Conservation (phyloP, 2,113 vertebrate genomes). For the Pachycephala philippinensis region DNA sequence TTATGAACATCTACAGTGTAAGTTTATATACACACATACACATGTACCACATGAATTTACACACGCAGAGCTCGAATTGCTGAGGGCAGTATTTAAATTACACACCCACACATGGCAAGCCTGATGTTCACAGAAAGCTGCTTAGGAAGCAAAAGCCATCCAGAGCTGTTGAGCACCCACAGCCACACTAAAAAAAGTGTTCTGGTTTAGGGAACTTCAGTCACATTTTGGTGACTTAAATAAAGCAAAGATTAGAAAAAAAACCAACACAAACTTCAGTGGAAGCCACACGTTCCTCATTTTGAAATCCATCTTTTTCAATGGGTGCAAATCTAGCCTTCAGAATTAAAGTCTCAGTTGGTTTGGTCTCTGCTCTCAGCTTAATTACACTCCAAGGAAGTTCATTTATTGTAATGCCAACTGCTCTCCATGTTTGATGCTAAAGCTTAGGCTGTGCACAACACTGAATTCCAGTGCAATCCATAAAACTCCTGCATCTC, state of each 20-base stretch:
- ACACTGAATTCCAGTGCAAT: background rate
- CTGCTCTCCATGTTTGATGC: background rate
- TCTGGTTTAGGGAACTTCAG: background rate
- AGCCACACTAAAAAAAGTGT: background rate
- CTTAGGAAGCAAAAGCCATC: background rate
- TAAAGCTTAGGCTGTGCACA: background rate
- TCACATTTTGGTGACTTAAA: background rate
- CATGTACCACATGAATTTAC: background rate
- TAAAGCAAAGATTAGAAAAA: background rate
- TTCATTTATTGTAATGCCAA: background rate
- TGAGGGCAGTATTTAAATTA: background rate
- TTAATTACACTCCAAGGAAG: background rate
- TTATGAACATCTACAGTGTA: background rate
- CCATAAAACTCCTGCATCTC: background rate
- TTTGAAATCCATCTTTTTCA: background rate
- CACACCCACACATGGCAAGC: background rate
- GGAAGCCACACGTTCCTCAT: background rate
- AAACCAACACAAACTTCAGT: background rate
- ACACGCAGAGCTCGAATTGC: background rate
- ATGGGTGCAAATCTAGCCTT: background rate
- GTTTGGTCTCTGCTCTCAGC: background rate
- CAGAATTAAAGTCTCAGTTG: background rate
- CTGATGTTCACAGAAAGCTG: background rate
- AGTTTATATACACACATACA: background rate
- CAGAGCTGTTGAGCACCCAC: background rate